Evolutionary conservation across 2,113 vertebrate genomes (phyloP).

Genomic region (Rhodinocichla rosea): DNA sequence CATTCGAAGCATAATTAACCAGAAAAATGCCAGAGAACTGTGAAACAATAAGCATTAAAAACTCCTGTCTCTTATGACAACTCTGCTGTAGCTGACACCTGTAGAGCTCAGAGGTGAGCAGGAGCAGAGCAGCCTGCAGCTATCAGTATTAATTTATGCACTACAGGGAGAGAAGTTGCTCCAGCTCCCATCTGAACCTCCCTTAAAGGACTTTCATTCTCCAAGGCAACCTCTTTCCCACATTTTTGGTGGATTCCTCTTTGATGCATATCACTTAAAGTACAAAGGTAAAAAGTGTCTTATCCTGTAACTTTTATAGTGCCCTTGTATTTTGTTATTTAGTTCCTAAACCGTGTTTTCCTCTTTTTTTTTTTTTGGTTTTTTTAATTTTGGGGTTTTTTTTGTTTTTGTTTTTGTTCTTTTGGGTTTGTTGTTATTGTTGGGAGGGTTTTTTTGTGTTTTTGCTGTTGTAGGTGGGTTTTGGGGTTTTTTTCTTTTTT

Average conservation of each 20-base stretch:
- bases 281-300: not conserved
- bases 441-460: too few relatives aligned
- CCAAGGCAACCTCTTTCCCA: not conserved
- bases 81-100: not conserved
- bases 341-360: not conserved
- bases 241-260: not conserved
- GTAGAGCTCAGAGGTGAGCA: slow-evolving; percentile 19
- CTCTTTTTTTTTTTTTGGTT: too few relatives aligned
- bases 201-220: not conserved
- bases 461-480: too few relatives aligned
- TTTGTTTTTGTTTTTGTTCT: not conserved
- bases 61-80: not conserved
- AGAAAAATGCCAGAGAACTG: not conserved
- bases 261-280: not conserved
- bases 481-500: too few relatives aligned
- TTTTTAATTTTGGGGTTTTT: not conserved
- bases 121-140: not conserved
- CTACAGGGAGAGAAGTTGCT: not conserved
- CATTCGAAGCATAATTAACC: not conserved
- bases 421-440: too few relatives aligned
- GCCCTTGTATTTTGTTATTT: not conserved
- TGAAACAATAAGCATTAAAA: not conserved
- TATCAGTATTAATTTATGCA: not conserved
- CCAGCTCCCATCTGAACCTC: not conserved
- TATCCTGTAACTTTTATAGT: not conserved